phyloP scores from a whole-genome alignment of 1,140 invertebrate species.

The Nomia melanderi region DNA sequence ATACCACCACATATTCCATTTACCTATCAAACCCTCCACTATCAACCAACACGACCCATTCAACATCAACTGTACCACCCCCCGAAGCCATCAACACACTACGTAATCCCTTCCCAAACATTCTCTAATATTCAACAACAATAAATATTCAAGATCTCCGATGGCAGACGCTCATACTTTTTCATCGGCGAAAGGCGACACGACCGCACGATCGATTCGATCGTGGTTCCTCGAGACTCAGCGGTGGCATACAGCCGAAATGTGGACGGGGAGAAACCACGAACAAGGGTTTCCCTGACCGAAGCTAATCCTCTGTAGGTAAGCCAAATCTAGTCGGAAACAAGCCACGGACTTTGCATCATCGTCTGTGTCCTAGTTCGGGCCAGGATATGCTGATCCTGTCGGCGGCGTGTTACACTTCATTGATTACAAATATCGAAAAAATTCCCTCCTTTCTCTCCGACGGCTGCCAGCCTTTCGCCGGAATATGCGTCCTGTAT shows the following conservation, averaged over 20 bases:
- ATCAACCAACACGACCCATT: too few relatives aligned
- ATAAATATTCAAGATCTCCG: neutral
- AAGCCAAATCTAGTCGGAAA: conserved; percentile 57
- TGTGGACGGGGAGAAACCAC: conserved; percentile 40
- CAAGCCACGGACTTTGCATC: conserved; percentile 52
- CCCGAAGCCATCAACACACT: too few relatives aligned
- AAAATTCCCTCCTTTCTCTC: too few relatives aligned
- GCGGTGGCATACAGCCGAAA: conserved; percentile 29
- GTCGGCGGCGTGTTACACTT: conserved; percentile 14
- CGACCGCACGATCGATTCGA: conserved; percentile 23
- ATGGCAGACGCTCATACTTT: neutral
- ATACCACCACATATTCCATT: too few relatives aligned
- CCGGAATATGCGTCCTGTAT: too few relatives aligned
- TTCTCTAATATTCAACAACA: neutral
- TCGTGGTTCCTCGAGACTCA: conserved; percentile 20
- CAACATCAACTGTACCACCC: too few relatives aligned
- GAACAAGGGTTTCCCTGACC: conserved; percentile 55
- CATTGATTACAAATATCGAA: neutral
- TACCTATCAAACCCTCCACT: too few relatives aligned
- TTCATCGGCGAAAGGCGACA: neutral
- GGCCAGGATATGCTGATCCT: conserved; percentile 31
- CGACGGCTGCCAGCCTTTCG: too few relatives aligned
- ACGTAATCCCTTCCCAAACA: too few relatives aligned
- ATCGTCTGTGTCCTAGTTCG: conserved; percentile 45
- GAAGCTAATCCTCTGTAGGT: conserved; percentile 52